A percentile compares a stretch with the other conserved stretches of the same genome.
Conservation (phyloP, 2,888 invertebrate species). For the Limnephilus auricula region DNA sequence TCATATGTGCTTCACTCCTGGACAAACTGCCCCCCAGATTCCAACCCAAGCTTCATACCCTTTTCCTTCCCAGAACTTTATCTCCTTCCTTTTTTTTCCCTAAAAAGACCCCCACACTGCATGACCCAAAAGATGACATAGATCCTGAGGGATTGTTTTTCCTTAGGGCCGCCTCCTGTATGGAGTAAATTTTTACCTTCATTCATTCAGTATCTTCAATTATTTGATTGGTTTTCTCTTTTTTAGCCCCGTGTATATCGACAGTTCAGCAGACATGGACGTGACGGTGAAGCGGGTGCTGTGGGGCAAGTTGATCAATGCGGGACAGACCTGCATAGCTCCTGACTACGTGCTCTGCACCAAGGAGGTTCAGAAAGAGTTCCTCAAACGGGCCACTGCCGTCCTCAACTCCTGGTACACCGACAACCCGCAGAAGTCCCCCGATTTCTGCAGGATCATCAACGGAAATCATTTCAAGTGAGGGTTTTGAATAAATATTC, state of each 20-base stretch:
- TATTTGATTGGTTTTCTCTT: not conserved
- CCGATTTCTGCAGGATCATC: slow-evolving; percentile 92
- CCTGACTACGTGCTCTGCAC: slow-evolving; percentile 96
- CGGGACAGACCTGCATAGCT: slow-evolving; percentile 97
- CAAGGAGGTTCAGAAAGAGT: slow-evolving; percentile 85
- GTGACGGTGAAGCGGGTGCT: slow-evolving; percentile 89
- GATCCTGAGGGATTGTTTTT: no score
- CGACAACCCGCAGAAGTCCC: slow-evolving; percentile 86
- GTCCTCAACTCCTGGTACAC: slow-evolving; percentile 91
- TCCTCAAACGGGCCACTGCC: slow-evolving; percentile 82
- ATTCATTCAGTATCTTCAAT: no score
- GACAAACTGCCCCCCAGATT: no score
- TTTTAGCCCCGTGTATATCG: slow-evolving; percentile 93
- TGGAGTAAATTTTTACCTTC: no score
- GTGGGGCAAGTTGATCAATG: slow-evolving; percentile 97
- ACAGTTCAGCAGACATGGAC: slow-evolving; percentile 88
- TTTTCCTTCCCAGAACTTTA: no score
- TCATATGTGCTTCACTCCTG: no score
- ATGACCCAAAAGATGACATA: no score
- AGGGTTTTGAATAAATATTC: slow-evolving; percentile 68
- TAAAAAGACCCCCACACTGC: no score
- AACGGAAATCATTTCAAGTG: slow-evolving; percentile 91
- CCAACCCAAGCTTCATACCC: no score
- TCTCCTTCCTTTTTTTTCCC: no score
- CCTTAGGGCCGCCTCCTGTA: no score